Conservation (phyloP, 2,888 invertebrate genomes). For the Tolmerus cingulatus region DNA sequence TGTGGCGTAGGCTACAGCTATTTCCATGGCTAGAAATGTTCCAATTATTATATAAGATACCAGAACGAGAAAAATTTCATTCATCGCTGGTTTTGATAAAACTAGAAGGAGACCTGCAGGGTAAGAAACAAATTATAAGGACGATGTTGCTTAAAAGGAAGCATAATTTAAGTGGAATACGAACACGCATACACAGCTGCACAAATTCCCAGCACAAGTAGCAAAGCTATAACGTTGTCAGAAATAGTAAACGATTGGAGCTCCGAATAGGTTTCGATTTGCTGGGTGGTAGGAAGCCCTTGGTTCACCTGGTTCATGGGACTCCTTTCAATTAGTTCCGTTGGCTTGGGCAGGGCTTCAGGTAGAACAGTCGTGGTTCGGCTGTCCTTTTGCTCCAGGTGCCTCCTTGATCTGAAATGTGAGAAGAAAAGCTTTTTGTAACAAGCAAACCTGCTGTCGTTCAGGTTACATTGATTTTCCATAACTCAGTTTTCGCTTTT, state of each 20-base stretch:
- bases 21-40: slow-evolving; percentile 78
- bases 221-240: slow-evolving; percentile 57
- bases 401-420: slow-evolving; percentile 26
- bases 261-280: not conserved
- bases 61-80: slow-evolving; percentile 85
- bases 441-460: not conserved
- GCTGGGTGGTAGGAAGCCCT: not conserved
- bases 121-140: slow-evolving; percentile 26
- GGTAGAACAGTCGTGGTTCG: not conserved
- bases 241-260: slow-evolving; percentile 59
- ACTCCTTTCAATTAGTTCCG: slow-evolving; percentile 13
- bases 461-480: not conserved
- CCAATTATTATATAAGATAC: slow-evolving; percentile 84
- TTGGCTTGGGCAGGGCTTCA: not conserved
- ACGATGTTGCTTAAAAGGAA: not conserved
- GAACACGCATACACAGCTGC: slow-evolving; percentile 68
- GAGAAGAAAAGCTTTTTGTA: not conserved
- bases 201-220: slow-evolving; percentile 64
- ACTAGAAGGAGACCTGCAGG: slow-evolving; percentile 72
- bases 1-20: slow-evolving; percentile 66
- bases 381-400: not conserved
- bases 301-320: not conserved
- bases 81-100: slow-evolving; percentile 83
- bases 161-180: slow-evolving; percentile 54
- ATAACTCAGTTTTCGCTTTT: not conserved